These are phyloP conservation scores for Oscheius sp. DNA, from an alignment of 2,888 invertebrate genomes.

Conservation along the genomic window DNA sequence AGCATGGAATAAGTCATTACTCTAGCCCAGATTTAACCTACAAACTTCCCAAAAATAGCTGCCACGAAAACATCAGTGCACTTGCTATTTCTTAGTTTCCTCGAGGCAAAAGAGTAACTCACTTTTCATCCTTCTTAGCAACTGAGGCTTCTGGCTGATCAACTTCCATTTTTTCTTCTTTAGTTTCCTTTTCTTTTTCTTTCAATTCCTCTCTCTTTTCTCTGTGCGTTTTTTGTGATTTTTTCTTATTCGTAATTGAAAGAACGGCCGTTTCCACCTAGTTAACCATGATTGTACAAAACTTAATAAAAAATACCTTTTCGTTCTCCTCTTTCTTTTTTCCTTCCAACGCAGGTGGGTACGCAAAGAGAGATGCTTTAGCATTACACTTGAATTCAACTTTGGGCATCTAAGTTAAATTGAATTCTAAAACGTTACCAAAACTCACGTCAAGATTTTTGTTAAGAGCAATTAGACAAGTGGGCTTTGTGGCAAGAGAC, in stretches of 20 bases:
- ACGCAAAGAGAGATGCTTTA: constrained; percentile 92
- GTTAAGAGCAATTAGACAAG: constrained; percentile 92
- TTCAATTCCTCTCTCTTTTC: constrained; percentile 33
- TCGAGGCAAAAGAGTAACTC: neutral
- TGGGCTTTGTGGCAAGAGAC: constrained; percentile 93
- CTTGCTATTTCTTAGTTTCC: neutral
- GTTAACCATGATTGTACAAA: constrained; percentile 14
- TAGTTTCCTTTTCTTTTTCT: constrained; percentile 16
- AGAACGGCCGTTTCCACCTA: constrained; percentile 89
- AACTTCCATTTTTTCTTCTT: constrained; percentile 43
- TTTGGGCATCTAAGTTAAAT: constrained; percentile 79
- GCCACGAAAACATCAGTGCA: neutral
- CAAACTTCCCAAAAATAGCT: constrained; percentile 1
- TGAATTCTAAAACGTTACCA: neutral
- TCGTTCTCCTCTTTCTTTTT: constrained; percentile 98
- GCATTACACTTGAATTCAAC: constrained; percentile 90
- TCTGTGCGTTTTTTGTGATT: constrained; percentile 75
- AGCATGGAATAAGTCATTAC: constrained; percentile 28
- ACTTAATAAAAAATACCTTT: constrained; percentile 75
- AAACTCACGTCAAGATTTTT: constrained; percentile 80
- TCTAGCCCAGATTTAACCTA: constrained; percentile 12
- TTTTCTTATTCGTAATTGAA: constrained; percentile 94
- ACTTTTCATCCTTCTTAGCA: constrained; percentile 15
- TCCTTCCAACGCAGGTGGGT: constrained; percentile 94
- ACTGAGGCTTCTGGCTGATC: constrained; percentile 29